Evolutionary conservation across 2,113 vertebrate species (phyloP).

Genomic region (Salvelinus alpinus): DNA sequence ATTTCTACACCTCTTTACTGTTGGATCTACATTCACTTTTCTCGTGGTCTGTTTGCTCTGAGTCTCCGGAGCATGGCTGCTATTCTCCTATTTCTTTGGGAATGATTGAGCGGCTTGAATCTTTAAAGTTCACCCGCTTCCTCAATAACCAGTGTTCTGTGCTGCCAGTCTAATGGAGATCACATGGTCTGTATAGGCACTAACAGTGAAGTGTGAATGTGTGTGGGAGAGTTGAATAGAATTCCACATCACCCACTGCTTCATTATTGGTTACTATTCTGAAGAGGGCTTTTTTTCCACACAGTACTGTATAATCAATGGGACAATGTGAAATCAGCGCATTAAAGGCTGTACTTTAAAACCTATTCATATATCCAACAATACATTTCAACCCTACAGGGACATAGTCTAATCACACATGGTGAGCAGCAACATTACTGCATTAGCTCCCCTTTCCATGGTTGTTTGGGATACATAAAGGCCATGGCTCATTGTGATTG

Average conservation of each 20-base stretch:
- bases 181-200: background rate
- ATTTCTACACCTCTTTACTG: background rate
- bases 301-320: background rate
- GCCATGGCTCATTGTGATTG: background rate
- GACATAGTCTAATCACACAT: slow-evolving; percentile 1
- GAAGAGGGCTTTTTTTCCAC: background rate
- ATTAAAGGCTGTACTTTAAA: background rate
- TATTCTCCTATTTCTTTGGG: background rate
- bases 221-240: slow-evolving; percentile 1
- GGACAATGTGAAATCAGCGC: background rate
- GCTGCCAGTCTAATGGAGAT: background rate
- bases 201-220: background rate
- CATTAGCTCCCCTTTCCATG: background rate
- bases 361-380: background rate
- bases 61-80: background rate
- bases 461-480: background rate
- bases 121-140: background rate
- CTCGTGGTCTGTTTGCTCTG: background rate
- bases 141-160: background rate
- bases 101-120: slow-evolving; percentile 1
- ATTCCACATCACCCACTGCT: background rate
- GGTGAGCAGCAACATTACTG: background rate
- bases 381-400: background rate
- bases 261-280: background rate
- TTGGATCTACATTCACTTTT: background rate